Percentiles rank a stretch among this genome's conserved stretches.
Conservation (phyloP, 2,797 vertebrate species). For the Garrulus glandarius region DNA sequence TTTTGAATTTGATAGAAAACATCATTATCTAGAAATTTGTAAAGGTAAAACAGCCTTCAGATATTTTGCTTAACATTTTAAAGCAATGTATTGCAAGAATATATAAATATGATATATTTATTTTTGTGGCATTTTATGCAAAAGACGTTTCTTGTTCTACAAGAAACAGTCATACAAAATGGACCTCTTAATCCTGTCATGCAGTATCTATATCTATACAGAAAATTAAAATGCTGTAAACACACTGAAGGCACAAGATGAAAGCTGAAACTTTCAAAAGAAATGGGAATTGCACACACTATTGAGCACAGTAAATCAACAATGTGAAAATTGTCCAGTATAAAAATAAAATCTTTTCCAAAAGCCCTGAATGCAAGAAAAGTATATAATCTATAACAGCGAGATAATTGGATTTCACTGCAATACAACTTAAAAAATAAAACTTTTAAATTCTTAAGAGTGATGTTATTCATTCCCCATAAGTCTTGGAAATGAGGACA, state of each 20-base stretch:
- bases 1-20: neutral
- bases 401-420: neutral
- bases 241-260: neutral
- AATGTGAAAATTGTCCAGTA: neutral
- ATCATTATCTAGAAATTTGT: neutral
- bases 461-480: neutral
- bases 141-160: neutral
- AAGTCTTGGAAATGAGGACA: neutral
- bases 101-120: neutral
- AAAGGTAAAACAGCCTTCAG: neutral
- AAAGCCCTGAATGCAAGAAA: neutral
- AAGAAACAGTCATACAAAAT: neutral
- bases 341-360: neutral
- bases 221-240: constrained; percentile 19
- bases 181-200: neutral
- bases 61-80: neutral
- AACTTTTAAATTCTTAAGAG: neutral
- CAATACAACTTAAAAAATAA: neutral
- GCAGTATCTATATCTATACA: neutral
- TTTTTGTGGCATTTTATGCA: neutral
- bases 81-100: neutral
- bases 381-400: neutral
- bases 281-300: neutral
- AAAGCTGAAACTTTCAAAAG: constrained; percentile 27
- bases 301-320: constrained; percentile 17